These are phyloP conservation scores for Noctilio leporinus DNA, from an alignment of 2,113 vertebrate species.

Conservation along the genomic window DNA sequence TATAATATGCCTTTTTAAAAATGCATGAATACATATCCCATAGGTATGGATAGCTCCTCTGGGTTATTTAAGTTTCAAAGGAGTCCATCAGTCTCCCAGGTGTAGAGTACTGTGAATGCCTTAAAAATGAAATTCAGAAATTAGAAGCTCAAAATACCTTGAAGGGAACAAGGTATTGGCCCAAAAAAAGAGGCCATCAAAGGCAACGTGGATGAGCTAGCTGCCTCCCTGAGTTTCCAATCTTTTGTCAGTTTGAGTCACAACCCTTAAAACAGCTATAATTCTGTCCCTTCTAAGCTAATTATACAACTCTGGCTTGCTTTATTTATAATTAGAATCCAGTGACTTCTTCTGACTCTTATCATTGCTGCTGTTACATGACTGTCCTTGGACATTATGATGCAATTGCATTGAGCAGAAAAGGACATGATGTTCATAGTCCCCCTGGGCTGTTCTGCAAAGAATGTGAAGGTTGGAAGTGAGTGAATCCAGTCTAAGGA, in stretches of 20 bases:
- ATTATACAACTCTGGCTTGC: slow-evolving; percentile 7
- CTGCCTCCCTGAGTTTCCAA: background rate
- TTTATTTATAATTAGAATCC: slow-evolving; percentile 56
- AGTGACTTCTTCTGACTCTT: slow-evolving; percentile 29
- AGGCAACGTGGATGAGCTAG: slow-evolving; percentile 18
- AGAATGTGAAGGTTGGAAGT: background rate
- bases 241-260: slow-evolving; percentile 37
- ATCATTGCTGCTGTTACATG: background rate
- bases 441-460: background rate
- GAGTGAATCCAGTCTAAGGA: background rate
- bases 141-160: slow-evolving; percentile 64
- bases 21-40: slow-evolving; percentile 58
- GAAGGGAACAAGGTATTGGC: slow-evolving; percentile 27
- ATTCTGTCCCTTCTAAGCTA: slow-evolving; percentile 8
- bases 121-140: slow-evolving; percentile 61
- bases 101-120: slow-evolving; percentile 27
- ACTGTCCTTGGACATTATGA: background rate
- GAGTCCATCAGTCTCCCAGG: slow-evolving; percentile 53
- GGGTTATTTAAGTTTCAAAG: slow-evolving; percentile 71
- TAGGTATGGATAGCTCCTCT: slow-evolving; percentile 51
- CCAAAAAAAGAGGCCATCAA: background rate
- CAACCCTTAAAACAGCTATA: slow-evolving; percentile 42
- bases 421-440: background rate
- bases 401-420: background rate
- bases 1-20: slow-evolving; percentile 64